Base-by-base conservation (phyloP, 2,797 vertebrate species). In the Leucoraja ocellata region DNA sequence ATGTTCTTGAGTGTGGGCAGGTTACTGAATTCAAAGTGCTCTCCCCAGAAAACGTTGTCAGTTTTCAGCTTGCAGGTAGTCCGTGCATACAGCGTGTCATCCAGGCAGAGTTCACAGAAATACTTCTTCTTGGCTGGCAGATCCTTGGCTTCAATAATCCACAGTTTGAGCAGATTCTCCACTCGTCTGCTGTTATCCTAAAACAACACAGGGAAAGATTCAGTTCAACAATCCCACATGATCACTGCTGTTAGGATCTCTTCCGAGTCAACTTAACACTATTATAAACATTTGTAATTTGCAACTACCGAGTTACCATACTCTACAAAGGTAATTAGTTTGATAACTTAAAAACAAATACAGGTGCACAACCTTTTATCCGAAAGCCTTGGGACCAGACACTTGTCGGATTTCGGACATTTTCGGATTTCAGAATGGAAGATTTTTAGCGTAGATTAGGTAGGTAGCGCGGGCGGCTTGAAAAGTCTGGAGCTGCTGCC, bases 71-170 rank as follows among this genome's bases (percentile, higher is more conserved):
- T 99, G 96, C 99, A 98, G 88, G 99, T 99, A 95, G 99, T 99
- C 94, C 99, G 98, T 94, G 99, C 99, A 28, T 99, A 99, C 36
- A 99, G 97, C 73, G 97, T 96, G 0, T 99, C 99, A 1, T 99
- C 99, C 94, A 99, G 96, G 94, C 98, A 99, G 91, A 99, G 97
- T 95, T 99, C 99, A 0, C 99, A 99, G 95, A 98, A 97, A 96
- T 99, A 99, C 93, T 98, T 99, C 94, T 99, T 99, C 96, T 99
- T 99, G 93, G 98, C 98, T 0, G 98, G 99, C 93, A 99, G 96
- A 95, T 99, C 99, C 96, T 99, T 99, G 93, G 98, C 99, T 96
- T 99, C 99, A 63, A 99, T 99, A 96, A 99, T 98, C 99, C 99
- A 99, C 93, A 99, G 95, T 95, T 97, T 97, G 91, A 99, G 97